Evolutionary conservation across 2,888 invertebrate species (phyloP).

Genomic region (Teleogryllus oceanicus): DNA sequence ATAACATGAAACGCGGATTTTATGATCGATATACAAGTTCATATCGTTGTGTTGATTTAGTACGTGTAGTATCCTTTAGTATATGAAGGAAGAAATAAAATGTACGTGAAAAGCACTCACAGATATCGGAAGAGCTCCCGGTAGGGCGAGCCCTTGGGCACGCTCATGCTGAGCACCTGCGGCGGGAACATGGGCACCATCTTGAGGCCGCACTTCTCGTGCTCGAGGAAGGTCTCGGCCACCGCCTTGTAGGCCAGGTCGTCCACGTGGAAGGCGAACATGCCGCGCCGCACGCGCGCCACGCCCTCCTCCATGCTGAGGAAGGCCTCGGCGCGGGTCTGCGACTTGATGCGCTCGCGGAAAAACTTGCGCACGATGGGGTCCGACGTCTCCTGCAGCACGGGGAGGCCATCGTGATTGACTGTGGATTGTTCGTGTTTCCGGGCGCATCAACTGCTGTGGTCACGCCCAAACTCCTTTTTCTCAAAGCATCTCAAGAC

Average conservation of each 20-base stretch:
- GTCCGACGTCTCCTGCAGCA: constrained; percentile 19
- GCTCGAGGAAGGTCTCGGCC: constrained; percentile 24
- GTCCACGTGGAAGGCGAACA: constrained; percentile 18
- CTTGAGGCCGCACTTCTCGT: constrained; percentile 26
- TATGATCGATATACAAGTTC: too few species aligned
- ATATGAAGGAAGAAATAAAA: too few species aligned
- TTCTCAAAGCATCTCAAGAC: too few species aligned
- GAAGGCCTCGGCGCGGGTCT: neutral
- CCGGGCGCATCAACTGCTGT: too few species aligned
- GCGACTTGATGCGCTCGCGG: constrained; percentile 5
- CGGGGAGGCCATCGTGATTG: too few species aligned
- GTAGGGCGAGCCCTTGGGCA: constrained; percentile 18
- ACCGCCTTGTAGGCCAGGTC: constrained; percentile 3
- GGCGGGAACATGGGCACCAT: constrained; percentile 21
- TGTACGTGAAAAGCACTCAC: neutral
- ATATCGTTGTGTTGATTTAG: too few species aligned
- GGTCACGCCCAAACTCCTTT: too few species aligned
- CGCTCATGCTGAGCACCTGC: neutral
- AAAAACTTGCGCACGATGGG: neutral
- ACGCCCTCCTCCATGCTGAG: neutral
- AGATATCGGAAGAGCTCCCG: neutral
- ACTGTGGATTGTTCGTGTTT: too few species aligned
- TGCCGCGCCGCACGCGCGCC: neutral
- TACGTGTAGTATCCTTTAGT: too few species aligned
- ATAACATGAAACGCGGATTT: too few species aligned